These are phyloP conservation scores for Stomatorhinus walkeri DNA, from an alignment of 2,797 vertebrate genomes.

Conservation along the genomic window DNA sequence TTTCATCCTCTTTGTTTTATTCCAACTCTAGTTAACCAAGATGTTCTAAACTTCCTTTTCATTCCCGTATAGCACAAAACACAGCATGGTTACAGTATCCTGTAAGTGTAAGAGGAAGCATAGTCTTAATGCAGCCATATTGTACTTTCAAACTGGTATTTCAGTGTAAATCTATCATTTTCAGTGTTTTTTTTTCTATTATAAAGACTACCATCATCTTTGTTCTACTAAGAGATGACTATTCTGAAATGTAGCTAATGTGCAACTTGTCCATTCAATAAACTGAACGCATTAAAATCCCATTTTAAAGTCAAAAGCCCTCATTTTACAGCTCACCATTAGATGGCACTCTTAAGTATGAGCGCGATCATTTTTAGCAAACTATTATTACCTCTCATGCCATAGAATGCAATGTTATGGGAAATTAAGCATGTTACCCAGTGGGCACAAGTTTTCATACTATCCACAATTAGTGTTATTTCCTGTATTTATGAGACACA, in stretches of 20 bases:
- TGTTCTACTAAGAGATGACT: neutral
- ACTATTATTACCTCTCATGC: neutral
- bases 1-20: neutral
- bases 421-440: constrained; percentile 7
- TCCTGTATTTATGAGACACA: neutral
- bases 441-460: constrained; percentile 1
- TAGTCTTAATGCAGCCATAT: neutral
- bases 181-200: neutral
- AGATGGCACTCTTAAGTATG: neutral
- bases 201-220: neutral
- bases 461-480: neutral
- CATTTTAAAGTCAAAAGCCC: neutral
- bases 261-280: neutral
- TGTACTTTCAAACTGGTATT: neutral
- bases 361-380: neutral
- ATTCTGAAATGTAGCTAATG: constrained; percentile 1
- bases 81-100: neutral
- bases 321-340: neutral
- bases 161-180: neutral
- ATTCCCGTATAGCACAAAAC: neutral
- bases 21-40: neutral
- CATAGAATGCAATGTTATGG: neutral
- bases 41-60: neutral
- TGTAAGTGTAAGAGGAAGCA: neutral
- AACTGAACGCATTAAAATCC: neutral